Conservation (phyloP, 2,888 invertebrate genomes). For the Fabriciana adippe region DNA sequence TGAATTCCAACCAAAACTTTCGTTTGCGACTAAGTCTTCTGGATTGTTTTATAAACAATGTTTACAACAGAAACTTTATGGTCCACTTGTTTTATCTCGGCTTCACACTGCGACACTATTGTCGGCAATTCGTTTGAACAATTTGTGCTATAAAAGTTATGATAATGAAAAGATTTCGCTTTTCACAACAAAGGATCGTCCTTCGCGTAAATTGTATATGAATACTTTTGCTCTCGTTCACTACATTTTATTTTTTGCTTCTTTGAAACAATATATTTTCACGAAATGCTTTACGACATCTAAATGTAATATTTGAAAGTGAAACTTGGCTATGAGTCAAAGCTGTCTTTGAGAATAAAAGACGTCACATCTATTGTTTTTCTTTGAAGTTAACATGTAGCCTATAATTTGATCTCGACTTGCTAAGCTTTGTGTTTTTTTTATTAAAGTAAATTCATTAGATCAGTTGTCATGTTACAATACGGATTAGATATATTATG, state of each 20-base stretch:
- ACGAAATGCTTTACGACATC: conserved; percentile 41
- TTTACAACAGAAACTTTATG: conserved; percentile 77
- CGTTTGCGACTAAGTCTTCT: conserved; percentile 67
- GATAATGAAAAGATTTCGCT: conserved; percentile 60
- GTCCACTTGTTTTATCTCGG: conserved; percentile 71
- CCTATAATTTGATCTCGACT: conserved; percentile 25
- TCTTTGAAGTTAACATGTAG: conserved; percentile 37
- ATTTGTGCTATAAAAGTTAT: conserved; percentile 52
- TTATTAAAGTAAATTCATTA: conserved; percentile 10
- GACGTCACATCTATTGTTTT: conserved; percentile 33
- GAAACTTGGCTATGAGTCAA: conserved; percentile 44
- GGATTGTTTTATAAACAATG: conserved; percentile 81
- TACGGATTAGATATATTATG: background rate
- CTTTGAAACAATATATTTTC: conserved; percentile 41
- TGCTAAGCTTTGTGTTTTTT: conserved; percentile 5
- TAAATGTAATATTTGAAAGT: conserved; percentile 47
- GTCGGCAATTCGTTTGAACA: conserved; percentile 62
- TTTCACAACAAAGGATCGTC: conserved; percentile 47
- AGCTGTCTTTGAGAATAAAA: conserved; percentile 39
- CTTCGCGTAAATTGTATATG: conserved; percentile 39
- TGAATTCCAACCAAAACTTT: conserved; percentile 75
- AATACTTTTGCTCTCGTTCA: conserved; percentile 65
- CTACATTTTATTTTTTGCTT: conserved; percentile 45
- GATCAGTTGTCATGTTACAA: conserved; percentile 5
- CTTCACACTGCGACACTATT: conserved; percentile 67